These are phyloP conservation scores for Enteromius treurensis DNA, from an alignment of 2,797 vertebrate species.

Conservation along the genomic window DNA sequence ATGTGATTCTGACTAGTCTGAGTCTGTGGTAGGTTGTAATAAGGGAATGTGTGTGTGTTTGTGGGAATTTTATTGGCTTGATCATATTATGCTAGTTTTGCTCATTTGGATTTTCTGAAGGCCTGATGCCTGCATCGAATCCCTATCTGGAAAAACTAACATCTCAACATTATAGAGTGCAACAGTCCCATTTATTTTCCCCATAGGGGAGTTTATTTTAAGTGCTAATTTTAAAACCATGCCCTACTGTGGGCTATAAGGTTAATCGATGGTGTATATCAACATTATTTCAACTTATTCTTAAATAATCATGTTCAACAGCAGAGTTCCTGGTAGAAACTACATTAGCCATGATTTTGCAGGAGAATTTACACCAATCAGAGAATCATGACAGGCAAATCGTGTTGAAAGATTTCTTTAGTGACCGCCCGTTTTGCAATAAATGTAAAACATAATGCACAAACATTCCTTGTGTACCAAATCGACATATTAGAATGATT, in stretches of 20 bases:
- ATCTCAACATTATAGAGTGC: background rate
- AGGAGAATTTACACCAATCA: background rate
- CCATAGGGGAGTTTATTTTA: background rate
- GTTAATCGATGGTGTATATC: background rate
- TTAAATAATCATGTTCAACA: background rate
- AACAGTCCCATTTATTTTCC: slow-evolving; percentile 22
- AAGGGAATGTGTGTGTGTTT: background rate
- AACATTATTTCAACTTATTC: background rate
- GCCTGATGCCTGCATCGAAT: background rate
- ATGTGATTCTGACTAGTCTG: background rate
- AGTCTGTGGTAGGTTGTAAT: background rate
- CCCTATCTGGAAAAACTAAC: slow-evolving; percentile 22
- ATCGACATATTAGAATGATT: no score
- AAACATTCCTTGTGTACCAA: no score
- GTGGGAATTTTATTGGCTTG: slow-evolving; percentile 8
- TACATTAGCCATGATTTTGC: background rate
- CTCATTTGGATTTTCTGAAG: background rate
- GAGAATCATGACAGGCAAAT: background rate
- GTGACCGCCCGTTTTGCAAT: background rate
- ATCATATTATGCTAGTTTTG: background rate
- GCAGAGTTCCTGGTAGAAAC: background rate
- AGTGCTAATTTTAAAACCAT: background rate
- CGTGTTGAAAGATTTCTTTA: background rate
- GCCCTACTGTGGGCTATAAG: background rate
- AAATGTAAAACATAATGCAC: background rate